phyloP scores from a whole-genome alignment of 2,888 invertebrate genomes.

The Dasysyrphus tricinctus region DNA sequence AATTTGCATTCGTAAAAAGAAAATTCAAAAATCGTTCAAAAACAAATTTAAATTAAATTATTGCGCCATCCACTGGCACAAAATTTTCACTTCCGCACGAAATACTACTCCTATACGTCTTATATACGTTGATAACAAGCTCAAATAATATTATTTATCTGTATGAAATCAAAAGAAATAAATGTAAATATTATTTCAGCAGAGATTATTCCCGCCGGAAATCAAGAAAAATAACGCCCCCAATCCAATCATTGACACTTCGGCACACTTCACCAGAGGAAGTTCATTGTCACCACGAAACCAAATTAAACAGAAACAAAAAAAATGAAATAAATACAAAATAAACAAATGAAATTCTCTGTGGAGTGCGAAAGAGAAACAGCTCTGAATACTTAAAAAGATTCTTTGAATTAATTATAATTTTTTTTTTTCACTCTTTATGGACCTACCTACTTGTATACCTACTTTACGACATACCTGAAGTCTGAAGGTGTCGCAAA shows the following conservation, averaged over 20 bases:
- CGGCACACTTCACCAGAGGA: conserved; percentile 9
- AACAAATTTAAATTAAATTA: background rate
- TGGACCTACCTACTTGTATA: background rate
- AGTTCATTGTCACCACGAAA: conserved; percentile 8
- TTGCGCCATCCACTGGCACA: background rate
- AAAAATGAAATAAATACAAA: background rate
- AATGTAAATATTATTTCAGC: conserved; percentile 2
- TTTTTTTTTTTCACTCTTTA: background rate
- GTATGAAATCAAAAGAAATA: background rate
- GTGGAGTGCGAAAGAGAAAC: background rate
- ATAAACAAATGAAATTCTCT: conserved; percentile 5
- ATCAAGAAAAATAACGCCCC: conserved; percentile 2
- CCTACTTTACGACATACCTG: background rate
- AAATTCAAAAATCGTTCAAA: background rate
- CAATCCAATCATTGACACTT: conserved; percentile 15
- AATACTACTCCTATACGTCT: background rate
- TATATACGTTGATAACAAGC: background rate
- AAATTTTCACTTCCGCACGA: background rate
- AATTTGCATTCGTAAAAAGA: background rate
- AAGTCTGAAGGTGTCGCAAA: background rate
- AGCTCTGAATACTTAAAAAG: conserved; percentile 2
- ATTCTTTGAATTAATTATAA: background rate
- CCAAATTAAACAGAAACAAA: background rate
- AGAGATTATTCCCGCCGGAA: conserved; percentile 18
- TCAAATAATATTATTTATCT: background rate